Percentiles rank a stretch among this genome's conserved stretches.
These are phyloP conservation scores for Aphrocallistes beatrix DNA, from an alignment of 37 sponge, comb jelly and placozoan species.

Conservation along the genomic window DNA sequence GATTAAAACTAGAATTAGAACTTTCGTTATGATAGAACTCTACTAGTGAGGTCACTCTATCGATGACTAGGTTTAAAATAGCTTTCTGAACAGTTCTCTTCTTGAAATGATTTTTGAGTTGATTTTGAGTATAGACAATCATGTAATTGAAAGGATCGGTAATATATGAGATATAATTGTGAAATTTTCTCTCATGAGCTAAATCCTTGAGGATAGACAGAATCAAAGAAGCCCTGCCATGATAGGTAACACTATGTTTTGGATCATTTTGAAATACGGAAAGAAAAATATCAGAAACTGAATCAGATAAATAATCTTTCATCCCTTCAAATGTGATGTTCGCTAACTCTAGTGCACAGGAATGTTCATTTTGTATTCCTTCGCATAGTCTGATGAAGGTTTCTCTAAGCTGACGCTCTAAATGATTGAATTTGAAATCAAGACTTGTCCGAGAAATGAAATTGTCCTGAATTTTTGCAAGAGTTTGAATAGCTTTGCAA, in stretches of 20 bases:
- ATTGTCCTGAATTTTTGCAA: background rate
- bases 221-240: background rate
- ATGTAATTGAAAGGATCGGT: background rate
- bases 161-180: background rate
- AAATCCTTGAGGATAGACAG: background rate
- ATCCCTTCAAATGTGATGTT: background rate
- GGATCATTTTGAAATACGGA: background rate
- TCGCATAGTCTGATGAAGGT: background rate
- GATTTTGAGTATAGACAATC: background rate
- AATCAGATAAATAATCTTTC: background rate
- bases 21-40: background rate
- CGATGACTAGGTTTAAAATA: background rate
- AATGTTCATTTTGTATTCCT: background rate
- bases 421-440: background rate
- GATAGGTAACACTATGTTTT: background rate
- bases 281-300: background rate
- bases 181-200: background rate
- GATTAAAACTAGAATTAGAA: background rate
- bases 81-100: background rate
- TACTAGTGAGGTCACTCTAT: too few species aligned
- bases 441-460: conserved; percentile 4
- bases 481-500: background rate
- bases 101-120: background rate
- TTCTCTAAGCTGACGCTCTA: background rate
- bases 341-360: background rate